Base-by-base conservation (phyloP, 1,140 invertebrate species). In the Octopus sinensis region DNA sequence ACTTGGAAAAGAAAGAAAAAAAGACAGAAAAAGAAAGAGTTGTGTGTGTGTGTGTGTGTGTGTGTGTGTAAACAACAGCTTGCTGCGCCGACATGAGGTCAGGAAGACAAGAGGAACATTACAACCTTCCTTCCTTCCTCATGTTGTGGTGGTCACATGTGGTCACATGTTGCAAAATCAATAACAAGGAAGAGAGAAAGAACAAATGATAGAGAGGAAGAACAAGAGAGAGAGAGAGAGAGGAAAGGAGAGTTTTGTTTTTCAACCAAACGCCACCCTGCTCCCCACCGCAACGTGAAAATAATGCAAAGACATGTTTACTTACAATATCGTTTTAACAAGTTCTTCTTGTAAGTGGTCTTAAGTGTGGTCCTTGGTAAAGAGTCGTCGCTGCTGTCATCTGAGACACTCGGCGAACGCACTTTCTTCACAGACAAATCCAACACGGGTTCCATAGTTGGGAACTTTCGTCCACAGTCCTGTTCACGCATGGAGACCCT, bases 321-420 rank as follows among this genome's bases (percentile, higher is more conserved):
- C 85, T 86, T 83, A 86, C 85, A 83, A 80, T 86, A 86, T 62
- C 85, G 82, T 79, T 85, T 86, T 43, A 86, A 79, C 12, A 86
- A 79, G 53, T 84, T 83, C 71, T 86, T 86, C 81, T 86, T 86
- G 82, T 85, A 86, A 3, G 84, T 84, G 7, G 62, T 73, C 6
- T 73, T 6, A 54, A 62, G 53, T 5, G 52, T 5, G 4, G 76
- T 12, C 4, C 76, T 56, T 62, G 52, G 51, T 13, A 54, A 81
- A 53, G 80, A 84, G 10, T 82, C 80, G 53, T 81, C 81, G n/a
- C 76, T 56, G 78, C 78, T 77, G 17, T 77, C 76, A 51, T 77
- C 76, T 51, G 76, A 77, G 7, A 77, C 76, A 53, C 76, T 77
- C 6, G 52, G 13, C 78, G 54, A 81, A 5, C 54, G 73, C 54